A percentile compares a stretch with the other conserved stretches of the same genome.
These are phyloP conservation scores for Pachypsylla venusta DNA, from an alignment of 1,140 invertebrate species.

Conservation along the genomic window DNA sequence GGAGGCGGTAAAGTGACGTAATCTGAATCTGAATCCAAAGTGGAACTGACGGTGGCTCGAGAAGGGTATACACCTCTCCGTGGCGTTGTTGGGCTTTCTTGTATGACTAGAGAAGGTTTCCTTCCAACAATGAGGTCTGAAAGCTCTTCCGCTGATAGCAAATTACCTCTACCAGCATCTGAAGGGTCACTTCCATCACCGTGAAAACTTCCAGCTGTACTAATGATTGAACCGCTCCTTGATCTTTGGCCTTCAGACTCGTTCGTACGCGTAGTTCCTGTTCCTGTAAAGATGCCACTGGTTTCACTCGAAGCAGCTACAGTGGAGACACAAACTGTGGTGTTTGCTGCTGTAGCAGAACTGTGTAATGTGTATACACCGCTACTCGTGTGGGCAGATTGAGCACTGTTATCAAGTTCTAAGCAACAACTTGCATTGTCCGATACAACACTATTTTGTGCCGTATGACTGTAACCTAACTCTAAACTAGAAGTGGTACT, in stretches of 20 bases:
- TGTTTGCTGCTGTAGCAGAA: constrained; percentile 22
- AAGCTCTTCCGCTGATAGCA: constrained; percentile 60
- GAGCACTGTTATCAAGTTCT: constrained; percentile 36
- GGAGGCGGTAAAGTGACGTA: constrained; percentile 67
- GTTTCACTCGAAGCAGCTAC: constrained; percentile 33
- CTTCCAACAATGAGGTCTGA: constrained; percentile 65
- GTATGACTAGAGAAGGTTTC: constrained; percentile 14
- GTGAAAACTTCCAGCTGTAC: constrained; percentile 54
- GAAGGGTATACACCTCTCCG: constrained; percentile 48
- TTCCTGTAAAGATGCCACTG: constrained; percentile 32
- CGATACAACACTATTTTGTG: constrained; percentile 59
- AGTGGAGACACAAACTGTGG: constrained; percentile 32
- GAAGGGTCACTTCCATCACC: constrained; percentile 74
- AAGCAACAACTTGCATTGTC: constrained; percentile 38
- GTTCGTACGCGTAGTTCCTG: constrained; percentile 19
- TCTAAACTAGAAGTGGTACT: constrained; percentile 56
- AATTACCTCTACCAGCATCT: constrained; percentile 47
- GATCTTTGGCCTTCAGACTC: constrained; percentile 27
- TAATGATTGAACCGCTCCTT: constrained; percentile 58
- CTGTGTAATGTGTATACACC: constrained; percentile 30
- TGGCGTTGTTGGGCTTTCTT: constrained; percentile 18
- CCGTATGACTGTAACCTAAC: constrained; percentile 62
- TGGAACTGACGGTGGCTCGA: constrained; percentile 60
- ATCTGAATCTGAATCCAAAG: constrained; percentile 72
- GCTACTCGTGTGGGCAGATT: constrained; percentile 32